Percentiles rank a stretch among this genome's conserved stretches.
Conservation (phyloP, 1,140 invertebrate species). For the Drusus annulatus region DNA sequence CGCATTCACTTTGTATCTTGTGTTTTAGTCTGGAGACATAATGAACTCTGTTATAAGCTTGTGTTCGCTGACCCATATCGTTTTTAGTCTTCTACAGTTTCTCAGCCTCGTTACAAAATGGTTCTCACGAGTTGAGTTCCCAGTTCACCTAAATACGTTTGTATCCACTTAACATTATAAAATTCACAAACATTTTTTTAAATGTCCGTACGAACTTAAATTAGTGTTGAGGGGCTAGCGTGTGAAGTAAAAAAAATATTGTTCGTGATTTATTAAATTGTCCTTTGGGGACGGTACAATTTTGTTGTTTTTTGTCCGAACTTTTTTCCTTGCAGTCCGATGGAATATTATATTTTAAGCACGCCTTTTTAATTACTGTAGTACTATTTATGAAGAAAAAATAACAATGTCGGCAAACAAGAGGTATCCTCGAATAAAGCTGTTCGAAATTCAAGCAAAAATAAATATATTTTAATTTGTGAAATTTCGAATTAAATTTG, state of each 20-base stretch:
- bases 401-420: no score
- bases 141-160: conserved; percentile 11
- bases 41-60: neutral
- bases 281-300: conserved; percentile 15
- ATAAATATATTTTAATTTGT: no score
- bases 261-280: conserved; percentile 21
- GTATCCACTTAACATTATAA: conserved; percentile 28
- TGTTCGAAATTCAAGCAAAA: no score
- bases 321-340: no score
- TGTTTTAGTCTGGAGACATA: neutral
- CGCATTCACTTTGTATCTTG: no score
- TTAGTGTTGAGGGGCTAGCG: neutral
- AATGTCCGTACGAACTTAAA: neutral
- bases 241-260: conserved; percentile 5
- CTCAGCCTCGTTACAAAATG: conserved; percentile 12
- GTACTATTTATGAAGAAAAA: no score
- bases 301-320: neutral
- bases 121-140: conserved; percentile 10
- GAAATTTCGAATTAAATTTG: no score
- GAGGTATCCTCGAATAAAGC: no score
- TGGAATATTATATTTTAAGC: no score
- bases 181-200: neutral
- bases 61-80: conserved; percentile 21
- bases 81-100: neutral
- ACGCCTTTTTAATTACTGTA: no score